Conservation (phyloP, 2,113 vertebrate species). For the Pteruthius melanotis region DNA sequence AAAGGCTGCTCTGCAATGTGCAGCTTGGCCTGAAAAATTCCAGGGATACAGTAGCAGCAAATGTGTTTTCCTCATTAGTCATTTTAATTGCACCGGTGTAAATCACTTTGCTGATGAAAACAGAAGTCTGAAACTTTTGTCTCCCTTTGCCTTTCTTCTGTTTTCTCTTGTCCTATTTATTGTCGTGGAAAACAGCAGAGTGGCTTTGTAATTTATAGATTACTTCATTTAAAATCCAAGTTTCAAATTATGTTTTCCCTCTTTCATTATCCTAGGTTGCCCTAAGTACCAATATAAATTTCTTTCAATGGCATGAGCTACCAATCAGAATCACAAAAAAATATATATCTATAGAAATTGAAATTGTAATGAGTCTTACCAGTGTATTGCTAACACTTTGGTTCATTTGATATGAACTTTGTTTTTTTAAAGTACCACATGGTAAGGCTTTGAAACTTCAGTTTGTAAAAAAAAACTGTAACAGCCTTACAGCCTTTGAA, state of each 20-base stretch:
- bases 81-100: neutral
- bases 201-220: neutral
- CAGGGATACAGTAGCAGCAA: neutral
- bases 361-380: constrained; percentile 59
- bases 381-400: constrained; percentile 38
- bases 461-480: constrained; percentile 69
- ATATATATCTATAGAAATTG: constrained; percentile 32
- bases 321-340: constrained; percentile 9
- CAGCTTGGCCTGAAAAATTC: neutral
- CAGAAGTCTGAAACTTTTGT: neutral
- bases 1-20: neutral
- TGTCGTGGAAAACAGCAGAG: neutral
- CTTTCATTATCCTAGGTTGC: neutral
- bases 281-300: neutral
- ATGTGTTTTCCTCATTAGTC: neutral
- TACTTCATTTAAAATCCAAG: neutral
- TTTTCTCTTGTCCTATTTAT: neutral
- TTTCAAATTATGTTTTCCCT: neutral
- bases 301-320: neutral
- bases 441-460: constrained; percentile 72
- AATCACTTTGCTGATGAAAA: neutral
- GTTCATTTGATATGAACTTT: constrained; percentile 68
- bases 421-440: constrained; percentile 62
- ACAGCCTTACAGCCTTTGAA: constrained; percentile 76
- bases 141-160: neutral